A percentile compares a stretch with the other conserved stretches of the same genome.
Evolutionary conservation across 2,797 vertebrate species (phyloP).

Genomic region (Microctenopoma steveboyesi): DNA sequence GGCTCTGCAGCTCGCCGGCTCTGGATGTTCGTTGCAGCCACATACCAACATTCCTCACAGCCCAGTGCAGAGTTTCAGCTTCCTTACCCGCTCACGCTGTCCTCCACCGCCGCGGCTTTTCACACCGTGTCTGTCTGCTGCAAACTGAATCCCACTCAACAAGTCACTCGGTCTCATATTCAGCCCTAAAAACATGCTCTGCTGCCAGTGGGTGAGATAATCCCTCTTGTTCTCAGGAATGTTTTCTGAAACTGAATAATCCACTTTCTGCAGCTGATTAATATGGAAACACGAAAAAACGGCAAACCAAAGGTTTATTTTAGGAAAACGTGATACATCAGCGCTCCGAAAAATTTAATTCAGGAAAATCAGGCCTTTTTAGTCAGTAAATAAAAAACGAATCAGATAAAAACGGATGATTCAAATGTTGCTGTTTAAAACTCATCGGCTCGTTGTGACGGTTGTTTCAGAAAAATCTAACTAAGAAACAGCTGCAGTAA

Average conservation of each 20-base stretch:
- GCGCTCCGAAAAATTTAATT: background rate
- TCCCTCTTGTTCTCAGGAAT: constrained; percentile 56
- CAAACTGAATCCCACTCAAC: constrained; percentile 59
- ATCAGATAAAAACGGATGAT: too few relatives aligned
- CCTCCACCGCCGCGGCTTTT: constrained; percentile 11
- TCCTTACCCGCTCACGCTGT: constrained; percentile 56
- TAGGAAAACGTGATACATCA: too few relatives aligned
- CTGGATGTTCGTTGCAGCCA: constrained; percentile 61
- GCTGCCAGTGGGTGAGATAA: constrained; percentile 42
- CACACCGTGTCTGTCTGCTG: constrained; percentile 37
- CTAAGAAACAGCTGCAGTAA: background rate
- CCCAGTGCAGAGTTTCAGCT: constrained; percentile 63
- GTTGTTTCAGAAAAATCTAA: background rate
- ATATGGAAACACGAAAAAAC: background rate
- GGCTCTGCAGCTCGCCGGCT: constrained; percentile 62
- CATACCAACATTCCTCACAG: constrained; percentile 75
- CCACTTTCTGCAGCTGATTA: constrained; percentile 31
- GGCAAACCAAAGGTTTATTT: background rate
- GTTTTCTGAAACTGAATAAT: constrained; percentile 49
- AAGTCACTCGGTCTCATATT: constrained; percentile 48
- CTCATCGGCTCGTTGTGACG: background rate
- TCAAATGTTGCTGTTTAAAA: too few relatives aligned
- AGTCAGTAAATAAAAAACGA: background rate
- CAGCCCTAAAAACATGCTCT: constrained; percentile 33
- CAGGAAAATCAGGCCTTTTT: background rate